Evolutionary conservation across 2,113 vertebrate genomes (phyloP).

Genomic region (Sinocyclocheilus anophthalmus): DNA sequence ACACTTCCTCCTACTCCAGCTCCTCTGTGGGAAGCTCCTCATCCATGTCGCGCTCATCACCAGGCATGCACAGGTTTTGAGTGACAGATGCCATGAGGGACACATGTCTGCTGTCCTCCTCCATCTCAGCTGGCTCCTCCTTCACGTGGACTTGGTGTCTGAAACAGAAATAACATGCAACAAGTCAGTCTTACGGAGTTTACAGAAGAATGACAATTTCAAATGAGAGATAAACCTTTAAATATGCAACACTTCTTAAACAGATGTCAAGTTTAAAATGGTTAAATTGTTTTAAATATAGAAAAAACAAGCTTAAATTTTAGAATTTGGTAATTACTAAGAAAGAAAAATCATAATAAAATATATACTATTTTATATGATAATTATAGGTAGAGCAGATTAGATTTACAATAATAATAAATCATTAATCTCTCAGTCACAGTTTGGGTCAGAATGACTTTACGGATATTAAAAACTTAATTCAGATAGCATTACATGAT

Average conservation of each 20-base stretch:
- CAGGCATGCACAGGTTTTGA: conserved; percentile 84
- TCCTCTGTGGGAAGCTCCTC: conserved; percentile 94
- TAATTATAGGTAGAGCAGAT: too few species aligned
- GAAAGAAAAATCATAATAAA: too few species aligned
- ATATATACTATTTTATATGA: too few species aligned
- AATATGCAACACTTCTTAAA: background rate
- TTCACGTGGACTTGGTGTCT: conserved; percentile 96
- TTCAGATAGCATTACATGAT: too few species aligned
- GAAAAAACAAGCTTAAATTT: background rate
- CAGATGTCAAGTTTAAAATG: background rate
- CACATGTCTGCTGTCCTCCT: conserved; percentile 86
- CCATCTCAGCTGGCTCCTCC: conserved; percentile 92
- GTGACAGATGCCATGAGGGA: conserved; percentile 84
- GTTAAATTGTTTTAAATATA: background rate
- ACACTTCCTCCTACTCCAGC: conserved; percentile 83
- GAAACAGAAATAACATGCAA: conserved; percentile 8
- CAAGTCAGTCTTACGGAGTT: too few species aligned
- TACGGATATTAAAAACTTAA: too few species aligned
- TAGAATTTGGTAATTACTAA: background rate
- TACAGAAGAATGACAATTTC: too few species aligned
- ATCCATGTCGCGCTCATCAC: conserved; percentile 91
- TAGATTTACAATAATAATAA: too few species aligned
- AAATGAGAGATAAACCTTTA: too few species aligned
- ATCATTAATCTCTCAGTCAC: too few species aligned
- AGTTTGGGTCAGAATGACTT: too few species aligned